Evolutionary conservation across 2,888 invertebrate species (phyloP).

Genomic region (Trimorus sp.): DNA sequence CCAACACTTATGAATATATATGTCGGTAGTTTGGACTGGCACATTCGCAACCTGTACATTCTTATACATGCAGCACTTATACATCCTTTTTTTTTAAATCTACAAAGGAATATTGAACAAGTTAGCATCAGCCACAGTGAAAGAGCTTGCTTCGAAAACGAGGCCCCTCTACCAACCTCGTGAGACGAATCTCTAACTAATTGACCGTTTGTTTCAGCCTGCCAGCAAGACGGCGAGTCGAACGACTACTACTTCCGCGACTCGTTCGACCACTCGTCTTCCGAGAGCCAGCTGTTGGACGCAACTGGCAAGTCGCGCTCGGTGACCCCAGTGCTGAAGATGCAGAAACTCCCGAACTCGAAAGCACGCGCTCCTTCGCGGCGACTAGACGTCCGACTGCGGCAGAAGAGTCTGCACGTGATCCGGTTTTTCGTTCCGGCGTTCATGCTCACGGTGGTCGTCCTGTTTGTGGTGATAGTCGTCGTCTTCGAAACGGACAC

Average conservation of each 20-base stretch:
- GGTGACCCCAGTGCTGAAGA: conserved; percentile 79
- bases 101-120: no score
- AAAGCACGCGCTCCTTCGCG: conserved; percentile 72
- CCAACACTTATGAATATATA: no score
- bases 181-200: background rate
- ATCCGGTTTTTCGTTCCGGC: conserved; percentile 90
- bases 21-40: no score
- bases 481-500: conserved; percentile 91
- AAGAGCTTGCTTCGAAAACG: background rate
- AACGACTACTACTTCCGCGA: conserved; percentile 89
- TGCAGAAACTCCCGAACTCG: conserved; percentile 79
- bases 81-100: no score
- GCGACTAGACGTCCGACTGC: conserved; percentile 69
- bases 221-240: conserved; percentile 78
- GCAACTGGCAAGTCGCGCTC: conserved; percentile 77
- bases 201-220: conserved; percentile 74
- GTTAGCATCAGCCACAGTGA: no score
- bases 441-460: conserved; percentile 88
- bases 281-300: conserved; percentile 87
- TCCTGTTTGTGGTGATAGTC: conserved; percentile 87
- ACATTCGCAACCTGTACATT: no score
- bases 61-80: no score
- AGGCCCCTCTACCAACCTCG: background rate
- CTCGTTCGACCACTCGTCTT: conserved; percentile 90
- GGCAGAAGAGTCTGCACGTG: conserved; percentile 81